A percentile compares a stretch with the other conserved stretches of the same genome.
Evolutionary conservation across 2,888 invertebrate genomes (phyloP).

Genomic region (Ophioninae sp.): DNA sequence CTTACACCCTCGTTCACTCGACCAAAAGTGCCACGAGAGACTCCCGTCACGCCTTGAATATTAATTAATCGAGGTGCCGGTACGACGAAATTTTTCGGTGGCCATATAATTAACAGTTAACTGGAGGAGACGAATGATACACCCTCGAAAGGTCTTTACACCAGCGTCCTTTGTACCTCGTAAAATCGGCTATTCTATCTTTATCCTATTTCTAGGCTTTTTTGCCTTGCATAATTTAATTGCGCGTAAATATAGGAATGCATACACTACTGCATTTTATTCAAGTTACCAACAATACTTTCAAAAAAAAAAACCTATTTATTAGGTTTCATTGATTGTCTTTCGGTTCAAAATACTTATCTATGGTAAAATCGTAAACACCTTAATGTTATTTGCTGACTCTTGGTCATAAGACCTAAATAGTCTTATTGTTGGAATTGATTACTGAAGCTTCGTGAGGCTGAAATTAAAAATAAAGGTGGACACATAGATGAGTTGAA

Average conservation of each 20-base stretch:
- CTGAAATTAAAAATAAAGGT: too few species aligned
- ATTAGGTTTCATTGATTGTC: too few species aligned
- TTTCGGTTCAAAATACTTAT: too few species aligned
- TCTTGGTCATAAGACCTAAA: too few species aligned
- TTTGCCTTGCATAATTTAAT: background rate
- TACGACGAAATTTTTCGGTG: conserved; percentile 11
- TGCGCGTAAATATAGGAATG: background rate
- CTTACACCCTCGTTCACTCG: conserved; percentile 36
- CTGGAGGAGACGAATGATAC: background rate
- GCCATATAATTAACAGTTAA: background rate
- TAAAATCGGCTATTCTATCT: background rate
- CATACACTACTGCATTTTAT: too few species aligned
- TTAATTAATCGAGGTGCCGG: conserved; percentile 43
- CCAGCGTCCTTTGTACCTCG: background rate
- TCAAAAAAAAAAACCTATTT: too few species aligned
- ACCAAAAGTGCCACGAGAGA: background rate
- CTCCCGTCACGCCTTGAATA: conserved; percentile 38
- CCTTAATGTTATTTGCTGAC: too few species aligned
- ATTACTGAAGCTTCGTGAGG: too few species aligned
- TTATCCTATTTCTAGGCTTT: background rate
- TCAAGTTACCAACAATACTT: too few species aligned
- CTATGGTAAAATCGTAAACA: too few species aligned
- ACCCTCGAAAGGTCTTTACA: background rate
- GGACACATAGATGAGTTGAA: too few species aligned
- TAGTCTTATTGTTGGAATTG: too few species aligned